phyloP scores from a whole-genome alignment of 1,140 invertebrate species.

The Acromyrmex echinatior region DNA sequence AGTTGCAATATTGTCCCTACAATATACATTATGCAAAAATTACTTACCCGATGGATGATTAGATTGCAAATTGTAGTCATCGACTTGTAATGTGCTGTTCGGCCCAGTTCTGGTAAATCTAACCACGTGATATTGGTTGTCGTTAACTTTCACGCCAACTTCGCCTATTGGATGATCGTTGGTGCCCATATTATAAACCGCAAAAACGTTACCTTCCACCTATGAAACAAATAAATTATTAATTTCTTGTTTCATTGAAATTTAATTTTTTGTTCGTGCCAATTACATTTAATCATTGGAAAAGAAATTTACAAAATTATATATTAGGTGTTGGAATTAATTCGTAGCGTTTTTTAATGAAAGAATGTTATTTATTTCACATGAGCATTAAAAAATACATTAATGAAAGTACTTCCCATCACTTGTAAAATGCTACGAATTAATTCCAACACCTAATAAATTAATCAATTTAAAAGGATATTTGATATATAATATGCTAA shows the following conservation, averaged over 20 bases:
- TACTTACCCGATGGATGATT: constrained; percentile 92
- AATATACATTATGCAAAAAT: constrained; percentile 13
- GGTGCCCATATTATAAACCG: constrained; percentile 97
- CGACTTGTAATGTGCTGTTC: constrained; percentile 96
- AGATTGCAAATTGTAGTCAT: constrained; percentile 95
- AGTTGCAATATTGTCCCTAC: not conserved
- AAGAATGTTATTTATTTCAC: no score
- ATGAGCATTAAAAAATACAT: no score
- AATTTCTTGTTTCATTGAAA: not conserved
- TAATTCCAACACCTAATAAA: no score
- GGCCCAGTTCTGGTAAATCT: constrained; percentile 95
- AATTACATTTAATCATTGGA: not conserved
- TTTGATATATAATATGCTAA: constrained; percentile 6
- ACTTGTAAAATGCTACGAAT: no score
- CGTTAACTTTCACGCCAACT: constrained; percentile 95
- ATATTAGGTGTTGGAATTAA: no score
- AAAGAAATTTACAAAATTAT: not conserved
- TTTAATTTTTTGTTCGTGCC: not conserved
- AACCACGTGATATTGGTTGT: constrained; percentile 97
- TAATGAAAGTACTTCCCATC: no score
- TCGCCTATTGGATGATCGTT: constrained; percentile 97
- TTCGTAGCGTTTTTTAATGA: no score
- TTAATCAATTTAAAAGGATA: not conserved
- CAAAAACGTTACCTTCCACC: constrained; percentile 97
- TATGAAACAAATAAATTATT: constrained; percentile 80